Evolutionary conservation across 1,140 invertebrate genomes (phyloP), one percentile per base, ranked within the genome.

Genomic region (Ridgeia piscesae): DNA sequence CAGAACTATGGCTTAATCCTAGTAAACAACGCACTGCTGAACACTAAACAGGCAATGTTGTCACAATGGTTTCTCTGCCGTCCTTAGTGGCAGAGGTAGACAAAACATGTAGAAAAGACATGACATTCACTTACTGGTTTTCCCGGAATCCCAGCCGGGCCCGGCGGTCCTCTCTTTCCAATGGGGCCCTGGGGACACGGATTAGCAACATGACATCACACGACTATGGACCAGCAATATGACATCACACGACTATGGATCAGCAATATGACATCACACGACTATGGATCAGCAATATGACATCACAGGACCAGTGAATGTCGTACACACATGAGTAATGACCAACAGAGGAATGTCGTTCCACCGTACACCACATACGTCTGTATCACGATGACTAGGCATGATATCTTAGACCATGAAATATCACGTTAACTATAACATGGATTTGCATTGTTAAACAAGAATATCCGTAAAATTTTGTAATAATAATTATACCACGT

Each of bases 131-230:
- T 94, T 89, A 95, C 95, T 33, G 94, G 93, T 34, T 95, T 93
- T 14, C 95, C 95, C n/a, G 94, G 92, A 31, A 95, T 94, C 91
- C 95, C 95, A 21, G 91, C 92, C 33, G 95, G 95, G 93, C 95
- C 95, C 6, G 94, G 92, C 1, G 93, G 89, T 89, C 94, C 94
- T 88, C 94, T 92, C 9, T 91, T 92, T 92, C 95, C 95, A 27
- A 93, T 92, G 17, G 93, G 91, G 88, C 94, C 95, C 94, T 95
- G 42, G 31, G n/a, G 89, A 33, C 11, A 90, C 17, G 31, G 6
- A 35, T 21, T 33, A 34, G 0, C 33, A 34, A 34, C n/a, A 33
- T 34, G 17, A 90, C 31, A 1, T 90, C 34, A 90, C 33, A 14
- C 89, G 2, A 90, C 89, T 42, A 90, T 4, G 31, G 6, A 35